Base-by-base conservation (phyloP, 2,888 invertebrate genomes). In the Eristalis tenax region DNA sequence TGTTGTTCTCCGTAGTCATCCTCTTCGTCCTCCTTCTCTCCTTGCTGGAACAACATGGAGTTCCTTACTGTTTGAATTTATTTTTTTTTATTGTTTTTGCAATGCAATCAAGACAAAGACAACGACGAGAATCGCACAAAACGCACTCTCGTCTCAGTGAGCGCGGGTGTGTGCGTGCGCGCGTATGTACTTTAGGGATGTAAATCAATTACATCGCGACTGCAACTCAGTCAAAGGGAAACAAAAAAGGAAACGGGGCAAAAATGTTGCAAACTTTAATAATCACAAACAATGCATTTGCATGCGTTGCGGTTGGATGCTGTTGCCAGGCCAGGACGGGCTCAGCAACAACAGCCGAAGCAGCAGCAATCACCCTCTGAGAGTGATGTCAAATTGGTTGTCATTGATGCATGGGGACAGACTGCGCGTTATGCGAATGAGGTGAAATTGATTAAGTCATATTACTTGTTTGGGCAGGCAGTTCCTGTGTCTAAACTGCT, bases 1-100 rank as follows among this genome's bases (percentile, higher is more conserved):
- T 77, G 77, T 68, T 77, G 63, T 69, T 50, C 50, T 6, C n/a
- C 18, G 18, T 1, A 77, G 69, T 63, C 69, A 63, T 22, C n/a
- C n/a, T 2, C 18, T 6, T 8, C 69, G 50, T 22, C 18, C 6
- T 38, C 77, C 63, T 32, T 5, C n/a, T 1, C 18, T 18, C 6
- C 6, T 18, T 50, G 18, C 18, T 69, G 50, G 63, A 68, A 68
- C 32, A 68, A 76, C 59, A 75, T 35, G 57, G 35, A 50, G 18
- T 50, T 35, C 28, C 13, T 11, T 63, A 32, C 69, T 43, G 26
- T 43, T 61, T 61, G 66, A 38, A 23, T 74, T 56, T 57, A 15
- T 22, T 15, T 40, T 10, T 18, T 8, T 10, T 38, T n/a, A 43
- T 18, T 15, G 6, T 61, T 59, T 66, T 59, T 57, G 74, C 76